Base-by-base conservation (phyloP, 2,888 invertebrate genomes). In the Yponomeuta plumbellus region DNA sequence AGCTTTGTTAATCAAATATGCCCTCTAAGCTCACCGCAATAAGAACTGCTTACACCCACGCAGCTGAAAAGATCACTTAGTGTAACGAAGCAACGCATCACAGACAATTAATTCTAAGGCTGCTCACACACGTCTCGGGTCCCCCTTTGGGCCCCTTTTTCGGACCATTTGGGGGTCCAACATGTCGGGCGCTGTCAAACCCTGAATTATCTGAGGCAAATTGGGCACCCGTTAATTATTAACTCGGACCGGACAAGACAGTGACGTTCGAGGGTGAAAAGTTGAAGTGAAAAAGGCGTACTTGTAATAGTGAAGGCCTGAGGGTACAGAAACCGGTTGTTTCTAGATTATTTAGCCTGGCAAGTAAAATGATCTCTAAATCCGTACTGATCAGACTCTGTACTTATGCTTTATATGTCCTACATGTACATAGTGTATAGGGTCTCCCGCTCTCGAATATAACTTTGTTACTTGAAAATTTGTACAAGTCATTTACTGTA, bases 161-260 rank as follows among this genome's bases (percentile, higher is more conserved):
- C 73, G 71, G 44, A 13, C 13, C 44, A 52, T 52, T 52, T 52
- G 44, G 44, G 44, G 44, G 44, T 70, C 70, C 70, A 62, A 62
- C 61, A 62, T 34, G 63, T 20, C 44, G 39, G 34, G 34, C 20
- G 40, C 68, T 68, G 68, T 68, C 84, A 81, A 80, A 83, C 80
- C 80, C 76, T 75, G 79, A 81, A 85, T 86, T 80, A 84, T 83
- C 80, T 79, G 77, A 74, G 74, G 73, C 71, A 76, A 82, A 82
- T 80, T 80, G 83, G 78, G 80, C 78, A 76, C 73, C 75, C 81
- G 79, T 85, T 87, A 87, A 88, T 88, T 87, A 85, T 86, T 86
- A 87, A 84, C 86, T 86, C 78, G 72, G 22, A 39, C 66, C 70
- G 72, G 74, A 79, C 78, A 11, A 17, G 34, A 34, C 34, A 8